phyloP scores from a whole-genome alignment of 2,888 invertebrate species.

The Thereva nobilitata region DNA sequence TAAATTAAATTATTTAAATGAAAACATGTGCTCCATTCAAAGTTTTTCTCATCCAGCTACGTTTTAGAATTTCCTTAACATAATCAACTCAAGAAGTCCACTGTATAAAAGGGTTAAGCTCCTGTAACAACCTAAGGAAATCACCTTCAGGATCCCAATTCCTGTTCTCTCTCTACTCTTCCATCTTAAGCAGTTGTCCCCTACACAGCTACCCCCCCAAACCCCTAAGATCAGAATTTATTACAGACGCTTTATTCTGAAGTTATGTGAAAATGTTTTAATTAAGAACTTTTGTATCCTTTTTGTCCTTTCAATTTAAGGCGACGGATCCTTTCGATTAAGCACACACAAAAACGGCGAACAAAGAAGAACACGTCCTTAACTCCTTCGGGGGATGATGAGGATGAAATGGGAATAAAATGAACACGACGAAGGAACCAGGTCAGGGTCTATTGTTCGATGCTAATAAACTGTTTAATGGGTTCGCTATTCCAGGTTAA shows the following conservation, averaged over 20 bases:
- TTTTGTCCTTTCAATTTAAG: conserved; percentile 41
- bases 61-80: conserved; percentile 2
- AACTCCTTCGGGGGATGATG: conserved; percentile 21
- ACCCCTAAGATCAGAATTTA: conserved; percentile 34
- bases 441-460: conserved; percentile 41
- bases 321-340: conserved; percentile 40
- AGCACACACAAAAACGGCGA: conserved; percentile 35
- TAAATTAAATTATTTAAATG: background rate
- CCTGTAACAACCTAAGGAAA: conserved; percentile 5
- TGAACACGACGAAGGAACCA: conserved; percentile 25
- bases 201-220: conserved; percentile 8
- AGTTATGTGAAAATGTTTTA: conserved; percentile 43
- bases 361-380: conserved; percentile 23
- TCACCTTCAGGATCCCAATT: background rate
- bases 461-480: conserved; percentile 42
- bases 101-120: conserved; percentile 29
- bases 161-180: too few relatives aligned
- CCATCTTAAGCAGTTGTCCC: too few relatives aligned
- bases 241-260: conserved; percentile 39
- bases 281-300: conserved; percentile 43
- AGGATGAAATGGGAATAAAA: conserved; percentile 35
- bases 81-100: conserved; percentile 4
- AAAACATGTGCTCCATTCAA: background rate
- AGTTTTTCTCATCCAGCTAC: background rate
- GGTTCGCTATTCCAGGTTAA: conserved; percentile 41